Conservation (phyloP, 1,140 invertebrate genomes). For the Kradibia gibbosae region DNA sequence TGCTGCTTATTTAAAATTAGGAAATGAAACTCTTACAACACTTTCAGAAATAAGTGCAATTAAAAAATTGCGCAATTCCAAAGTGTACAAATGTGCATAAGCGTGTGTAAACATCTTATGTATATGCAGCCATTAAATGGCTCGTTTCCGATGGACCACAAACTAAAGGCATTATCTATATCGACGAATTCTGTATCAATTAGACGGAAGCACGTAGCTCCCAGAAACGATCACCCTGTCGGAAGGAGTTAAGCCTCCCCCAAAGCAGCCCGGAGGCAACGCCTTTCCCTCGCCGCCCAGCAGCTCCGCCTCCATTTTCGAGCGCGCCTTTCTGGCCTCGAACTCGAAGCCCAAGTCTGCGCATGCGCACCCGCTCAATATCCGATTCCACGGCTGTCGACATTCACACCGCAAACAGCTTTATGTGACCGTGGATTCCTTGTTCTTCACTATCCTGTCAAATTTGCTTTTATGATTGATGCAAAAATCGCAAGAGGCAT, state of each 20-base stretch:
- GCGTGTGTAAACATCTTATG: too few species aligned
- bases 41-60: not conserved
- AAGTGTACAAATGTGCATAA: not conserved
- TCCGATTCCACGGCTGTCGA: not conserved
- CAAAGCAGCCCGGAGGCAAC: not conserved
- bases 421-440: too few species aligned
- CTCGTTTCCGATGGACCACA: not conserved
- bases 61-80: not conserved
- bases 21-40: too few species aligned
- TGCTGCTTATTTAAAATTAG: too few species aligned
- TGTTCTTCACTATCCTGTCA: too few species aligned
- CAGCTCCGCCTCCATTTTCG: not conserved
- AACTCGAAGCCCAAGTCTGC: too few species aligned
- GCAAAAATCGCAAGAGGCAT: too few species aligned
- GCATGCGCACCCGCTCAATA: too few species aligned
- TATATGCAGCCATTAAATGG: not conserved
- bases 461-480: too few species aligned
- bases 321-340: not conserved
- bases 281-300: not conserved
- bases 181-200: not conserved
- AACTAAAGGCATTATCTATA: not conserved
- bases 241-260: not conserved
- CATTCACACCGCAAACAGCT: not conserved
- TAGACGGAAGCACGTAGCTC: not conserved
- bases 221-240: not conserved